phyloP scores from a whole-genome alignment of 2,797 vertebrate species.

The Podargus strigoides region DNA sequence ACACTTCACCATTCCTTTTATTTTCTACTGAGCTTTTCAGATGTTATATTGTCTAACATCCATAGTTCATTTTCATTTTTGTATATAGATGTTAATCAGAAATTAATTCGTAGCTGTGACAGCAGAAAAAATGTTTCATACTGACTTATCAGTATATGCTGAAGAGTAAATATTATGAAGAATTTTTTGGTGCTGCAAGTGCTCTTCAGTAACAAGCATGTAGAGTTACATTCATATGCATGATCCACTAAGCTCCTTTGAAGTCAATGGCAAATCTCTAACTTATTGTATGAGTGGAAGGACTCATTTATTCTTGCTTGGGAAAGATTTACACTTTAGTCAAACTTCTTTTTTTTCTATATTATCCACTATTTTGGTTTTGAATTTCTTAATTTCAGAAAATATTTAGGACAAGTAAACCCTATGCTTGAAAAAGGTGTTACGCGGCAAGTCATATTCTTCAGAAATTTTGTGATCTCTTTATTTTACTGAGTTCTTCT shows the following conservation, averaged over 20 bases:
- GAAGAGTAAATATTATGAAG: not conserved
- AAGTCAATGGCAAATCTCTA: not conserved
- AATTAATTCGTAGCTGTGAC: not conserved
- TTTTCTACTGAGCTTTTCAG: not conserved
- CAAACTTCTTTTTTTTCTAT: not conserved
- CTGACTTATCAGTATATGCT: not conserved
- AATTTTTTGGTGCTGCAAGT: not conserved
- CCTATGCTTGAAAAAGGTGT: not conserved
- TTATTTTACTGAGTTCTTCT: not conserved
- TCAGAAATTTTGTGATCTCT: not conserved
- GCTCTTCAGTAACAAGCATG: not conserved
- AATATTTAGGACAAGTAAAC: not conserved
- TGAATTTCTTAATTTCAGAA: not conserved
- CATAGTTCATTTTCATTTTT: not conserved
- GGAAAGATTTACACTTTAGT: not conserved
- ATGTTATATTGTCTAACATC: not conserved
- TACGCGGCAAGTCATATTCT: not conserved
- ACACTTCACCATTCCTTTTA: not conserved
- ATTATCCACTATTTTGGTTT: not conserved
- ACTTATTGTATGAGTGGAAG: not conserved
- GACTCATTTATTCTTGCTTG: accelerated
- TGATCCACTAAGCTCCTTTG: not conserved
- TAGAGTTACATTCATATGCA: not conserved
- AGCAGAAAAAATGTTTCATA: not conserved
- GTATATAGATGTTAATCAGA: not conserved